Conservation (phyloP, 1,140 invertebrate genomes). For the Pectinophora gossypiella region DNA sequence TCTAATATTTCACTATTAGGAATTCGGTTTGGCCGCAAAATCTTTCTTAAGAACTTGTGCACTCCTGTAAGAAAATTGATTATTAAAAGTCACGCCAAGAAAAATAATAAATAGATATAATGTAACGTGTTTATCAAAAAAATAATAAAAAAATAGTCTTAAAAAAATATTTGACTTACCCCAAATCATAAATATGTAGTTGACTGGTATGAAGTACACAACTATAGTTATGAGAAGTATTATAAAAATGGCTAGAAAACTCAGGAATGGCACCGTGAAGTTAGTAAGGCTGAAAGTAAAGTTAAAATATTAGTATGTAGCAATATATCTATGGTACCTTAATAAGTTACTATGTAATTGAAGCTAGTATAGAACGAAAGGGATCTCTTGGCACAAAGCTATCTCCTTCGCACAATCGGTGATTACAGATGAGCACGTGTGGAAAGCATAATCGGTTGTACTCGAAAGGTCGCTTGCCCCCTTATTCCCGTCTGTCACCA, state of each 20-base stretch:
- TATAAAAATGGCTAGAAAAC: slow-evolving; percentile 89
- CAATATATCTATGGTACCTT: no score
- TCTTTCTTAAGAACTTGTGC: slow-evolving; percentile 95
- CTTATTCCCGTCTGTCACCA: no score
- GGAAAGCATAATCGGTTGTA: no score
- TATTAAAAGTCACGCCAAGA: background rate
- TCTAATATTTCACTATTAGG: slow-evolving; percentile 98
- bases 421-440: no score
- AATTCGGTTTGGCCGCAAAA: slow-evolving; percentile 92
- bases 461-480: no score
- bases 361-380: no score
- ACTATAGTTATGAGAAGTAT: slow-evolving; percentile 81
- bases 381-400: no score
- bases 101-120: background rate
- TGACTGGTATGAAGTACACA: slow-evolving; percentile 91
- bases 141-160: background rate
- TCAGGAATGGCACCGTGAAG: slow-evolving; percentile 96
- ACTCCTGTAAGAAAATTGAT: slow-evolving; percentile 77
- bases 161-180: slow-evolving; percentile 72
- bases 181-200: slow-evolving; percentile 94
- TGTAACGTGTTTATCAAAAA: background rate
- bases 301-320: no score
- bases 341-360: no score
- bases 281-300: slow-evolving; percentile 94
- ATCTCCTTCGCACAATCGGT: no score